These are phyloP conservation scores for Pithys albifrons DNA, from an alignment of 2,113 vertebrate species.

Conservation along the genomic window DNA sequence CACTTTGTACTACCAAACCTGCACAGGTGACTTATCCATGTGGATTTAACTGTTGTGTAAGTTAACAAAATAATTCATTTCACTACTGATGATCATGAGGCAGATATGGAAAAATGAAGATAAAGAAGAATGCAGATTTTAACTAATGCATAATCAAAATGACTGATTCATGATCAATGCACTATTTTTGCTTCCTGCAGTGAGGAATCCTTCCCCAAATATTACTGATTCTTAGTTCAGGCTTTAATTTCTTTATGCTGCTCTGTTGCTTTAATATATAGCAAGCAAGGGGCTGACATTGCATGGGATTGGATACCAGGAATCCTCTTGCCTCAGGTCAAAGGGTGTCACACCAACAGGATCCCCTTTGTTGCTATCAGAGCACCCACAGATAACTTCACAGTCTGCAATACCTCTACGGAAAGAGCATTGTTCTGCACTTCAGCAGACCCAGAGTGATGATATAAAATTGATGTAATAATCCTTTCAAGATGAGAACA, in stretches of 20 bases:
- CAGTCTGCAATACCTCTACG: neutral
- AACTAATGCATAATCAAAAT: neutral
- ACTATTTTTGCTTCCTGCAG: neutral
- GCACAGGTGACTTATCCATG: neutral
- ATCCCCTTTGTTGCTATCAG: neutral
- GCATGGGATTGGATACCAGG: neutral
- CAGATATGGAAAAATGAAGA: neutral
- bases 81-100: neutral
- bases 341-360: neutral
- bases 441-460: neutral
- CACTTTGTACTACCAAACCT: neutral
- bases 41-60: neutral
- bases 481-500: neutral
- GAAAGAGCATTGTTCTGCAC: neutral
- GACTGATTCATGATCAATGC: neutral
- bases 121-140: neutral
- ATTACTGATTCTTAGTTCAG: neutral
- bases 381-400: neutral
- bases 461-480: neutral
- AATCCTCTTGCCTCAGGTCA: neutral
- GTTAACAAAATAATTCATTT: neutral
- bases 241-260: neutral
- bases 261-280: neutral
- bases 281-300: neutral
- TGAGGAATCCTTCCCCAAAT: neutral